A percentile compares a stretch with the other conserved stretches of the same genome.
Conservation (phyloP, 2,797 vertebrate genomes). For the Acropternis orthonyx region DNA sequence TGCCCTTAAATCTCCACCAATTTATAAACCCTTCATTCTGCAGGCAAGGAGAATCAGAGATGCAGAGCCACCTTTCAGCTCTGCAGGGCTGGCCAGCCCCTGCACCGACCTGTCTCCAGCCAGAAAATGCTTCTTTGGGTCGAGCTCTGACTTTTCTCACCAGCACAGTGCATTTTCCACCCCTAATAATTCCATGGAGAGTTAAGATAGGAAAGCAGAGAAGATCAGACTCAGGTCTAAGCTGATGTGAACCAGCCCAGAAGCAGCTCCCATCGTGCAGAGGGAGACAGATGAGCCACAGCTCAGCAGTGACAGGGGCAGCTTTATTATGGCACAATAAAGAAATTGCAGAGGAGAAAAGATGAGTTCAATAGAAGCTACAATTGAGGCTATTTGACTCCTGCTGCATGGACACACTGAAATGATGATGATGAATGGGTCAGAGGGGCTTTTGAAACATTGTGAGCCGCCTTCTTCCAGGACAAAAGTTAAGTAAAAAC, state of each 20-base stretch:
- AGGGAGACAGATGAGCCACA: constrained; percentile 28
- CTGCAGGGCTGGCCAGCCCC: background rate
- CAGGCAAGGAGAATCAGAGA: background rate
- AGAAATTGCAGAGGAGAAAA: constrained; percentile 12
- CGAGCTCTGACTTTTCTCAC: background rate
- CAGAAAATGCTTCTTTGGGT: background rate
- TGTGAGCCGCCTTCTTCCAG: background rate
- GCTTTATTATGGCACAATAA: background rate
- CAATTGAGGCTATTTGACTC: constrained; percentile 43
- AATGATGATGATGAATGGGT: constrained; percentile 5
- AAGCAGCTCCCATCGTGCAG: background rate
- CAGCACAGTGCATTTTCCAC: background rate
- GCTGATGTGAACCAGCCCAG: background rate
- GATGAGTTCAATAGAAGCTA: background rate
- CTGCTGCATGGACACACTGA: background rate
- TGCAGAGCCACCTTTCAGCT: background rate
- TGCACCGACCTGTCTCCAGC: background rate
- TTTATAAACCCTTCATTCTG: background rate
- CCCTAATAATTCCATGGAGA: rapidly evolving
- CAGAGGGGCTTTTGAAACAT: background rate
- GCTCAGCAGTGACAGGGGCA: constrained; percentile 22
- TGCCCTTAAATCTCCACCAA: background rate
- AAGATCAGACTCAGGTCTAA: background rate
- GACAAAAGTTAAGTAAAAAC: background rate
- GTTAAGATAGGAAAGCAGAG: no score